Percentiles rank a stretch among this genome's conserved stretches.
These are phyloP conservation scores for Tinea pellionella DNA, from an alignment of 2,888 invertebrate species.

Conservation along the genomic window DNA sequence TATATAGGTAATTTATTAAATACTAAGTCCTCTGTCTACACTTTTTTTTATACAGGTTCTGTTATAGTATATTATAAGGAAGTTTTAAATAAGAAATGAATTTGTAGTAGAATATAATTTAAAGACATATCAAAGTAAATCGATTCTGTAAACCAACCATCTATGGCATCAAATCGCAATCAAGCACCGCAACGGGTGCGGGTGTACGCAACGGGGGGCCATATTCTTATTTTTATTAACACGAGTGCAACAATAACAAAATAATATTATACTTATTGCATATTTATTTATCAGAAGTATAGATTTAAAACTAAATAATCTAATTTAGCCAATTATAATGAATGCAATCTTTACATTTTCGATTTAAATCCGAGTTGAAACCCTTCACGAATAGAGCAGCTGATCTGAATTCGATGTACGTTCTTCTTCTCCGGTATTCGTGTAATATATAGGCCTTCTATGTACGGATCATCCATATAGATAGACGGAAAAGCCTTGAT, in stretches of 20 bases:
- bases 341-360: background rate
- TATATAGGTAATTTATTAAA: too few species aligned
- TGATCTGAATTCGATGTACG: slow-evolving; percentile 51
- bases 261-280: too few species aligned
- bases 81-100: background rate
- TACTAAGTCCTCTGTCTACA: too few species aligned
- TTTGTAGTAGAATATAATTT: background rate
- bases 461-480: slow-evolving; percentile 11
- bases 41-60: too few species aligned
- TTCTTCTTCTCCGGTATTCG: slow-evolving; percentile 22
- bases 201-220: slow-evolving; percentile 13
- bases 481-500: background rate
- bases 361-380: background rate
- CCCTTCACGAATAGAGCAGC: slow-evolving; percentile 20
- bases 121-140: slow-evolving; percentile 11
- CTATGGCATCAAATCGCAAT: slow-evolving; percentile 13
- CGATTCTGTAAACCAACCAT: slow-evolving; percentile 12
- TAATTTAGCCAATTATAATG: too few species aligned
- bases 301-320: too few species aligned
- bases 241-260: background rate
- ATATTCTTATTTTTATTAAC: background rate
- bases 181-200: slow-evolving; percentile 13
- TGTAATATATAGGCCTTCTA: slow-evolving; percentile 14
- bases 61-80: too few species aligned
- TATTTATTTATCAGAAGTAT: too few species aligned